Base-by-base conservation (phyloP, 2,888 invertebrate species). In the Laspeyria flexula region DNA sequence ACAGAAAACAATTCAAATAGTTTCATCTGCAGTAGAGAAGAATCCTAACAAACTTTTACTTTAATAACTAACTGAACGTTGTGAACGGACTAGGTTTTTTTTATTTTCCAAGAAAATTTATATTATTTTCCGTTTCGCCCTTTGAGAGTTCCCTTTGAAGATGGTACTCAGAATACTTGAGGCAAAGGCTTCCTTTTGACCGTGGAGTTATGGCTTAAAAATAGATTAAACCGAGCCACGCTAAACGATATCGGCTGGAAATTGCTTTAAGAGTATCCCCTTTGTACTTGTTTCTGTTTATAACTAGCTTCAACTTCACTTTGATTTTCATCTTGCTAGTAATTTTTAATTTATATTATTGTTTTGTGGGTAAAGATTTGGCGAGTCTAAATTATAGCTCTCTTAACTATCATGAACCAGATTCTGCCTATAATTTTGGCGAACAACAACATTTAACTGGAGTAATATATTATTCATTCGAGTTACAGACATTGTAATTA, bases 121-220 rank as follows among this genome's bases (percentile, higher is more conserved):
- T 76, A 77, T 74, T 73, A 73, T 75, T 72, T 73, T 66, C 64
- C 58, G 61, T 65, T 55, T 54, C 43, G 27, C 55, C 65, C 55
- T 75, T 75, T 58, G 65, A 59, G 48, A 61, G 46, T 61, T 69
- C 54, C 71, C 71, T 81, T 81, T 79, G 76, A 75, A 75, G 51
- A 61, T 62, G 42, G 52, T 65, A 60, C 44, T 55, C 6, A 35
- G 35, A 38, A 53, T 67, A 62, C 31, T 43, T 47, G 37, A 34
- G 39, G 41, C 53, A 60, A 72, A 73, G 66, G 70, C 70, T 74
- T 79, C 71, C 73, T 71, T 79, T 78, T 66, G 78, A 76, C 70
- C 68, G 62, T 47, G 52, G 65, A 73, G 71, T 76, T 73, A 78
- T 76, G 60, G 66, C 60, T 74, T 71, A 65, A 76, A 80, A 79